Percentiles rank a stretch among this genome's conserved stretches.
These are phyloP conservation scores for Malthinus flaveolus DNA, from an alignment of 2,888 invertebrate genomes.

Conservation along the genomic window DNA sequence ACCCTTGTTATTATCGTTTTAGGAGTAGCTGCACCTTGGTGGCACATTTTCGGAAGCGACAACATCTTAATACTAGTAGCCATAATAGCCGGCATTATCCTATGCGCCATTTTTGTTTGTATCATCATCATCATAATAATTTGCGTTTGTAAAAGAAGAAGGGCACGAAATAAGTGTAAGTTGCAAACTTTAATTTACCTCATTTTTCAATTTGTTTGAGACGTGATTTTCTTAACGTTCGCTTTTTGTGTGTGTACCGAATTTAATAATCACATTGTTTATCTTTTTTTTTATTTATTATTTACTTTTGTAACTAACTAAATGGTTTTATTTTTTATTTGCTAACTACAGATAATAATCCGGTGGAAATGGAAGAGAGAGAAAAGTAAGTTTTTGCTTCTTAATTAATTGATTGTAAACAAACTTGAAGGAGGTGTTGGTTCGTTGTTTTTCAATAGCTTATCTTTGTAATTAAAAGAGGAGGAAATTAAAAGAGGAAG, in stretches of 20 bases:
- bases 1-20: constrained; percentile 2
- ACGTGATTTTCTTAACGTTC: background rate
- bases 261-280: constrained; percentile 20
- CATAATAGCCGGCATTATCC: constrained; percentile 68
- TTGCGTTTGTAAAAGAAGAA: constrained; percentile 81
- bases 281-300: constrained; percentile 20
- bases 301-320: constrained; percentile 29
- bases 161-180: constrained; percentile 83
- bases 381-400: constrained; percentile 73
- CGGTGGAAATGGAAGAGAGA: constrained; percentile 79
- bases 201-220: no score
- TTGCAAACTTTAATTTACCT: constrained; percentile 34
- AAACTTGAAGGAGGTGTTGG: constrained; percentile 1
- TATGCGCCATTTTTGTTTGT: constrained; percentile 76
- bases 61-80: constrained; percentile 76
- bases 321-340: constrained; percentile 43
- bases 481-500: background rate
- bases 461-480: background rate
- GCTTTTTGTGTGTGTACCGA: constrained; percentile 19
- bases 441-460: constrained; percentile 12
- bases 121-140: constrained; percentile 85
- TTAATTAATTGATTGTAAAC: background rate
- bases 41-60: constrained; percentile 76
- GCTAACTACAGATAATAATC: constrained; percentile 73
- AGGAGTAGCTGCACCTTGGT: constrained; percentile 76